Evolutionary conservation across 2,888 invertebrate species (phyloP), one percentile per base, ranked within the genome.

Genomic region (Rhogogaster chlorosoma): DNA sequence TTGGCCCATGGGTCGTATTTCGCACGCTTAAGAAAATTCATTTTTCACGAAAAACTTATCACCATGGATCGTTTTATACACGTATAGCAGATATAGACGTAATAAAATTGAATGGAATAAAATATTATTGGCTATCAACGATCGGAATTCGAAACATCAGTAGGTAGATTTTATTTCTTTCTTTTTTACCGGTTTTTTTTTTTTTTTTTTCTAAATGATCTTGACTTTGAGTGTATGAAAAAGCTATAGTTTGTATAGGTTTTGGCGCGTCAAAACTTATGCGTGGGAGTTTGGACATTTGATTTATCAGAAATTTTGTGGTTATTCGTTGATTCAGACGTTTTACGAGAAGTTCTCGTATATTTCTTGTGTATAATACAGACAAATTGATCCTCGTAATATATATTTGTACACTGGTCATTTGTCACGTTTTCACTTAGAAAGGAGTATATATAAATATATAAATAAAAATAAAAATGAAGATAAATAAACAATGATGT

Each of bases 341-440:
- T 38, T 26, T 36, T n/a, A n/a, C n/a, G n/a, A n/a, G n/a, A n/a
- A 32, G 36, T 32, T 71, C 10, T 36, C 18, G 70, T 32, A 38
- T 71, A 38, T 71, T 71, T 36, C 1, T 36, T 4, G 3, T 61
- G 10, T 10, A 61, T 26, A 26, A 26, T 26, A 26, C 26, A 22
- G 61, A 61, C 61, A 61, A 61, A 61, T 61, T 61, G n/a, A 53
- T 53, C n/a, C 18, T 53, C n/a, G n/a, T 53, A n/a, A n/a, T n/a
- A 53, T 53, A 45, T 45, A 45, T 45, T 45, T 45, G n/a, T n/a
- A 53, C 6, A 7, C 6, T 53, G 53, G n/a, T 6, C 18, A 53
- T 53, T 53, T 53, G n/a, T n/a, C 53, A 53, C n/a, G 53, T 22
- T 61, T 61, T 26, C 9, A 61, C 10, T 26, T 10, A 61, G 1